Evolutionary conservation across 1,140 invertebrate genomes (phyloP), one percentile per base, ranked within the genome.

Genomic region (Pachypsylla venusta): DNA sequence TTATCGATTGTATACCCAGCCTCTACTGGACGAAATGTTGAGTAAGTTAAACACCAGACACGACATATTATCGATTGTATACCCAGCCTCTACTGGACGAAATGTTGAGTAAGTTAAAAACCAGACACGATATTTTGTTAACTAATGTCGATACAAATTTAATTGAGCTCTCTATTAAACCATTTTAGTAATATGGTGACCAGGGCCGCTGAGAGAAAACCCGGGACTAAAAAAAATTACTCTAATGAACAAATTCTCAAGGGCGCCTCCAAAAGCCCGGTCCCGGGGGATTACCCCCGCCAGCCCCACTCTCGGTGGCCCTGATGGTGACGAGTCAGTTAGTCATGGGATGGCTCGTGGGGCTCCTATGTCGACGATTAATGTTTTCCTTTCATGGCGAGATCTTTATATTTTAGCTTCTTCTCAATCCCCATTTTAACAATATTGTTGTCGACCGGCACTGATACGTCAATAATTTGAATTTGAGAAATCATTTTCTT

Each of bases 1-100:
- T 74, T 93, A 5, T 84, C 85, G 5, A 89, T 95, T 77, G 76
- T 89, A 35, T 96, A 96, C 75, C 92, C 92, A 30, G 83, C 86
- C 16, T 93, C 88, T 14, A 92, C 87, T 42, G 92, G 92, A 30
- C 79, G 92, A 61, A 94, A 93, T 71, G 90, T 95, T 65, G 82
- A 88, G 89, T 93, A 73, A 81, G 83, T 81, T 56, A 5, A 19
- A 16, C 27, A 14, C 16, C 25, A 22, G 10, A 4, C 22, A 10
- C 30, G 10, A 10, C 10, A 10, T 35, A 35, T 35, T 93, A 5
- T 84, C 85, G 5, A 89, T 95, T 77, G 76, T 89, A 35, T 96
- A 96, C 75, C 92, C 92, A 30, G 83, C 86, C 16, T 93, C 88
- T 14, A 92, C 87, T 42, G 92, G 92, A 30, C 79, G 92, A 61